A percentile compares a stretch with the other conserved stretches of the same genome.
phyloP scores from a whole-genome alignment of 2,888 invertebrate species.

The Yponomeuta evonymella region DNA sequence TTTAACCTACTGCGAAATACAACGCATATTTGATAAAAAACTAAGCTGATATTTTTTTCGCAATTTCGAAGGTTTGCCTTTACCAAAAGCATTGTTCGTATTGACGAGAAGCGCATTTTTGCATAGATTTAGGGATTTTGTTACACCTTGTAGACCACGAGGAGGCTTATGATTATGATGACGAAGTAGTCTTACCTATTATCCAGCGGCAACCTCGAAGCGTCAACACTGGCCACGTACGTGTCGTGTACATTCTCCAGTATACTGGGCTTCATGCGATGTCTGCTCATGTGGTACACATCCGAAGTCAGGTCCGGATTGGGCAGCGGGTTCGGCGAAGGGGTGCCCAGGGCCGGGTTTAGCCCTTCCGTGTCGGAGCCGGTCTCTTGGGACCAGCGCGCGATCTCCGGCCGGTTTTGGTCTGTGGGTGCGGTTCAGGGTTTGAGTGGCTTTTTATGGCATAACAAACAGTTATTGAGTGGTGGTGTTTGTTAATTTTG shows the following conservation, averaged over 20 bases:
- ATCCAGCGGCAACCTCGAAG: constrained; percentile 56
- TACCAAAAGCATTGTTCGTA: too few relatives aligned
- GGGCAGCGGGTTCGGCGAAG: constrained; percentile 82
- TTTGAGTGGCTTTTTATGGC: background rate
- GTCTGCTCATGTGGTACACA: constrained; percentile 64
- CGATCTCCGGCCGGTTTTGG: constrained; percentile 40
- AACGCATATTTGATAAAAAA: too few relatives aligned
- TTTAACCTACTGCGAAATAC: too few relatives aligned
- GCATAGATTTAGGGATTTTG: background rate
- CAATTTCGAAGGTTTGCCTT: too few relatives aligned
- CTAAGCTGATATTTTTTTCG: too few relatives aligned
- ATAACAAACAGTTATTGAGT: too few relatives aligned
- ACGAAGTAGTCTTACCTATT: constrained; percentile 43
- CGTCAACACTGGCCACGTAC: constrained; percentile 67
- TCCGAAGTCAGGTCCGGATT: constrained; percentile 85
- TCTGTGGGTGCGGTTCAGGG: background rate
- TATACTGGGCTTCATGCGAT: constrained; percentile 74
- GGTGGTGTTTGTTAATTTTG: too few relatives aligned
- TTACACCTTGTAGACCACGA: background rate
- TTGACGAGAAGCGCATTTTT: too few relatives aligned
- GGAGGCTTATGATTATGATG: background rate
- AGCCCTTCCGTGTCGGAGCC: constrained; percentile 83
- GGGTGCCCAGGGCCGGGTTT: constrained; percentile 41
- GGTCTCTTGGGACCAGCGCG: constrained; percentile 88
- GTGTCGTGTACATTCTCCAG: constrained; percentile 77